These are phyloP conservation scores for Ceraclea dissimilis DNA, from an alignment of 2,888 invertebrate genomes.

Conservation along the genomic window DNA sequence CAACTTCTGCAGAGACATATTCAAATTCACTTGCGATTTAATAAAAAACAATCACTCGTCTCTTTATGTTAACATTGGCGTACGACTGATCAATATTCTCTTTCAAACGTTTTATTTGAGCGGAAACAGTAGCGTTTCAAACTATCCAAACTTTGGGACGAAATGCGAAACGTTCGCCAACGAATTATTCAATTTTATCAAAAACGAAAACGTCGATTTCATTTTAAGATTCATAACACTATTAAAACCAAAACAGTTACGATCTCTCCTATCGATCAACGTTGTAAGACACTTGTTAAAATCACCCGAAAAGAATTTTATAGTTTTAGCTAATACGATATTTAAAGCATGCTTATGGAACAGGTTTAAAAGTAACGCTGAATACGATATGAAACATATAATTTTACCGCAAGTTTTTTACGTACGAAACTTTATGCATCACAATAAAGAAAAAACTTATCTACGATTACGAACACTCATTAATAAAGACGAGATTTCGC, in stretches of 20 bases:
- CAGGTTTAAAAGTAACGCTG: neutral
- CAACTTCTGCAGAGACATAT: slow-evolving; percentile 36
- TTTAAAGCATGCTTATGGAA: slow-evolving; percentile 17
- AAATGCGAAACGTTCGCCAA: slow-evolving; percentile 8
- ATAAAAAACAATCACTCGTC: slow-evolving; percentile 39
- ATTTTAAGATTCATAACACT: slow-evolving; percentile 14
- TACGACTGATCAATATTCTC: slow-evolving; percentile 15
- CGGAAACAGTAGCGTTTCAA: slow-evolving; percentile 7
- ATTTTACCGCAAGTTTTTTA: neutral
- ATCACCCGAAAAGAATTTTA: slow-evolving; percentile 13
- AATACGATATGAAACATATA: neutral
- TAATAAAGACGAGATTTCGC: neutral
- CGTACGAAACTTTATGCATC: neutral
- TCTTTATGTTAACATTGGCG: slow-evolving; percentile 31
- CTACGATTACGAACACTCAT: neutral
- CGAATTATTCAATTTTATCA: slow-evolving; percentile 17
- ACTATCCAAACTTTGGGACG: slow-evolving; percentile 19
- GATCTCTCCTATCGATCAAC: slow-evolving; percentile 12
- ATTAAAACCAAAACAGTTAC: slow-evolving; percentile 12
- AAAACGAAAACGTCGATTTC: slow-evolving; percentile 12
- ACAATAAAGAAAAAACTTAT: neutral
- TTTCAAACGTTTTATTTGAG: slow-evolving; percentile 15
- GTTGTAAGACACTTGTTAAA: slow-evolving; percentile 12
- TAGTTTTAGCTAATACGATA: slow-evolving; percentile 9
- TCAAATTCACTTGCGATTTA: slow-evolving; percentile 36